These are phyloP conservation scores for Procambarus virginalis DNA, from an alignment of 1,140 invertebrate species.

Conservation along the genomic window DNA sequence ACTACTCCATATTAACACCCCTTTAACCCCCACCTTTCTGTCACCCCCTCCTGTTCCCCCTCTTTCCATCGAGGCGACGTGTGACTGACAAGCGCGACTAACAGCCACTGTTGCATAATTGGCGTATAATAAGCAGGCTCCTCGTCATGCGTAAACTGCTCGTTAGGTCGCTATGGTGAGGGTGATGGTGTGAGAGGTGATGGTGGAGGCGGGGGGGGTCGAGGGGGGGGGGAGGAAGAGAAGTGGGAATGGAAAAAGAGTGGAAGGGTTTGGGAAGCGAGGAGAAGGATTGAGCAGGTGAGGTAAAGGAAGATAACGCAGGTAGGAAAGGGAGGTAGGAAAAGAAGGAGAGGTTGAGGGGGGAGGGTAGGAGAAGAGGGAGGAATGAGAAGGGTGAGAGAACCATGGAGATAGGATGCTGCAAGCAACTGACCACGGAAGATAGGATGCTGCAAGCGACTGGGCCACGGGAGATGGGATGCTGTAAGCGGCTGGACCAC, in stretches of 20 bases:
- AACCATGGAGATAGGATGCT: neutral
- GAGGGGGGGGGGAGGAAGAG: no score
- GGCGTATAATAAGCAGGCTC: slow-evolving; percentile 23
- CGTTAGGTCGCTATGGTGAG: slow-evolving; percentile 1
- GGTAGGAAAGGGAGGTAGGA: neutral
- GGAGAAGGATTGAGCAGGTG: no score
- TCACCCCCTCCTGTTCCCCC: neutral
- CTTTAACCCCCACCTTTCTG: neutral
- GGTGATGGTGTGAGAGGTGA: neutral
- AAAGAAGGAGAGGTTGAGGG: no score
- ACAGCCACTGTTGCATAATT: slow-evolving; percentile 36
- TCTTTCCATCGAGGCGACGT: slow-evolving; percentile 15
- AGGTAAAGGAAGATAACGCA: no score
- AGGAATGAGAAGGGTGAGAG: no score
- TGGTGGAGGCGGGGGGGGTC: no score
- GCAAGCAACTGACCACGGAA: neutral
- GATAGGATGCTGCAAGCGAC: no score
- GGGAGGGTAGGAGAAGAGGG: no score
- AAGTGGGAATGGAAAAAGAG: no score
- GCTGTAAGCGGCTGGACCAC: neutral
- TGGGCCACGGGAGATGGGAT: neutral
- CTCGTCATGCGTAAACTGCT: slow-evolving; percentile 34
- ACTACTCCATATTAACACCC: neutral
- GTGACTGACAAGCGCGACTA: slow-evolving; percentile 29
- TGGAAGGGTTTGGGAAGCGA: no score